These are phyloP conservation scores for Dromius quadrimaculatus DNA, from an alignment of 2,888 invertebrate genomes.

Conservation along the genomic window DNA sequence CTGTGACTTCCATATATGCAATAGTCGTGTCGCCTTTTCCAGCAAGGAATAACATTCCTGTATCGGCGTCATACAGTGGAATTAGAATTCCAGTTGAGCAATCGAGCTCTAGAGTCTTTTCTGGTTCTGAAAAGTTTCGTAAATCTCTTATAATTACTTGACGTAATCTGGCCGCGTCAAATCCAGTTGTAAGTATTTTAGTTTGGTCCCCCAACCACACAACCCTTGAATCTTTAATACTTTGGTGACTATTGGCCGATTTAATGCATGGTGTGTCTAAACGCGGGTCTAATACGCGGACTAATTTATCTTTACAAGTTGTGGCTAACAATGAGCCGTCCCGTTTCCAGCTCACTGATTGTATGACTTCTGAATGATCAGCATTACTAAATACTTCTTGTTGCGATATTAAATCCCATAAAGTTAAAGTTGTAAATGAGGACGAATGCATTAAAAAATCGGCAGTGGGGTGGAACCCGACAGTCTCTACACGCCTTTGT, in stretches of 20 bases:
- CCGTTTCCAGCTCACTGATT: constrained; percentile 90
- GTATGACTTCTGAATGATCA: constrained; percentile 85
- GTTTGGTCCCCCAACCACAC: constrained; percentile 91
- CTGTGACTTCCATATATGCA: constrained; percentile 89
- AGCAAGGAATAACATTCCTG: constrained; percentile 94
- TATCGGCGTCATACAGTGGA: constrained; percentile 93
- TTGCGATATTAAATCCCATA: constrained; percentile 89
- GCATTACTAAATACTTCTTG: constrained; percentile 81
- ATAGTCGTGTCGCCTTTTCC: constrained; percentile 96
- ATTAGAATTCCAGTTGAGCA: constrained; percentile 92
- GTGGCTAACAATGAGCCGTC: constrained; percentile 87
- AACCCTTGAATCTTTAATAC: constrained; percentile 90
- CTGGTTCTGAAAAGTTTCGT: constrained; percentile 81
- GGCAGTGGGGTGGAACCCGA: constrained; percentile 92
- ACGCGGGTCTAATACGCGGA: constrained; percentile 88
- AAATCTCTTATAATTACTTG: constrained; percentile 92
- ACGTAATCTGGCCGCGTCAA: constrained; percentile 86
- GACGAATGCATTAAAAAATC: constrained; percentile 90
- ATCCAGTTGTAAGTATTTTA: constrained; percentile 89
- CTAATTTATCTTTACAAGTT: constrained; percentile 91
- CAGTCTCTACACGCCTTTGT: constrained; percentile 88
- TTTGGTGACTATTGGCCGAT: constrained; percentile 84
- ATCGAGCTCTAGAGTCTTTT: constrained; percentile 85
- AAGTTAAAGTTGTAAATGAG: constrained; percentile 81
- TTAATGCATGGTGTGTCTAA: constrained; percentile 72